Conservation (phyloP, 1,140 invertebrate species). For the Radopholus similis region DNA sequence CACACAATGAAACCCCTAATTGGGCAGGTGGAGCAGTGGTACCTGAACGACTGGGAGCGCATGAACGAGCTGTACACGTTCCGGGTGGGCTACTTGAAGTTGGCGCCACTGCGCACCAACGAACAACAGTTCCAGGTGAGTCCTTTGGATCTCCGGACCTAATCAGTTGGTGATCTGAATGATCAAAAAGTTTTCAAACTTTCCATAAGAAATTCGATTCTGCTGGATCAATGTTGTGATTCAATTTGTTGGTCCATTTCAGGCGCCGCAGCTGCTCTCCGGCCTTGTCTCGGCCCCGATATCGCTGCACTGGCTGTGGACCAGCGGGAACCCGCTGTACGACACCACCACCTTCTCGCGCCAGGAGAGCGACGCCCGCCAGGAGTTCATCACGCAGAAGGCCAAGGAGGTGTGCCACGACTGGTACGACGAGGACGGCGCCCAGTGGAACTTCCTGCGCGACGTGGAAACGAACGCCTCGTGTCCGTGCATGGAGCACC, state of each 20-base stretch:
- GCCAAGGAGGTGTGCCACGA: conserved; percentile 59
- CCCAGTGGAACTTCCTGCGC: conserved; percentile 47
- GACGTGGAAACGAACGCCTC: conserved; percentile 60
- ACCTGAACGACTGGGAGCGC: conserved; percentile 57
- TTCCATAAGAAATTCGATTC: too few relatives aligned
- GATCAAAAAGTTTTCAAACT: too few relatives aligned
- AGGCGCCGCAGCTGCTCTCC: conserved; percentile 37
- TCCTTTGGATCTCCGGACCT: too few relatives aligned
- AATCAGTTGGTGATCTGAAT: too few relatives aligned
- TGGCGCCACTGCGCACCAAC: conserved; percentile 44
- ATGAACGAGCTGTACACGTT: conserved; percentile 56
- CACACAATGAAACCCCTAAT: too few relatives aligned
- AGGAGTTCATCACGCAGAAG: conserved; percentile 49
- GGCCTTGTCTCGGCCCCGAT: conserved; percentile 58
- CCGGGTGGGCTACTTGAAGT: conserved; percentile 57
- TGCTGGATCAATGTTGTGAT: too few relatives aligned
- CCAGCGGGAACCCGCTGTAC: conserved; percentile 52
- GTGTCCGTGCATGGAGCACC: conserved; percentile 57
- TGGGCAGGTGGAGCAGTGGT: conserved; percentile 48
- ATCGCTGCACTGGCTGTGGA: conserved; percentile 59
- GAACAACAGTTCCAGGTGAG: too few relatives aligned
- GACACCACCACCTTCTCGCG: conserved; percentile 45
- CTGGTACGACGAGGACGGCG: conserved; percentile 60
- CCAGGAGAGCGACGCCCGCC: conserved; percentile 42
- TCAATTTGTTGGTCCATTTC: too few relatives aligned